Conservation (phyloP, 2,113 vertebrate species). For the Prionailurus viverrinus region DNA sequence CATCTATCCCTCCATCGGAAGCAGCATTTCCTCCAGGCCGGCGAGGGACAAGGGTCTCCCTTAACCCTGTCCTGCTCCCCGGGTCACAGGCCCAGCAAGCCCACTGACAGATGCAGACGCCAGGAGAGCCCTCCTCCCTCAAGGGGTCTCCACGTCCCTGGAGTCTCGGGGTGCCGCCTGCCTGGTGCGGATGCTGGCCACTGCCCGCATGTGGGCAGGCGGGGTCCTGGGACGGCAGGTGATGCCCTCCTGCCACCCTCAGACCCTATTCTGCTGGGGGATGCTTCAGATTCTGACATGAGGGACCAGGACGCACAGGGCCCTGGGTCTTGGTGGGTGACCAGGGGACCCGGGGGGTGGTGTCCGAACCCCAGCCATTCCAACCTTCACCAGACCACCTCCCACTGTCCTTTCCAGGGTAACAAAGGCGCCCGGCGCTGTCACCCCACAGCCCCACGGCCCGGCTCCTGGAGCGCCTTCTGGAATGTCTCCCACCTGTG, state of each 20-base stretch:
- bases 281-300: background rate
- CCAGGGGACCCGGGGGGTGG: background rate
- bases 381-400: background rate
- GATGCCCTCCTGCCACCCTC: accelerated
- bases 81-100: background rate
- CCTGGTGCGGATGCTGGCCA: background rate
- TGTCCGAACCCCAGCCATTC: background rate
- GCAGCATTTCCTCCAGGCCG: background rate
- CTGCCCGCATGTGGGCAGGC: background rate
- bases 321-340: background rate
- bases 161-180: background rate
- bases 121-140: background rate
- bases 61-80: background rate
- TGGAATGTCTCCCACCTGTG: background rate
- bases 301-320: background rate
- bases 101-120: background rate
- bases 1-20: background rate
- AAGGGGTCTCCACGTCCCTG: background rate
- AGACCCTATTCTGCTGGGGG: background rate
- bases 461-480: background rate
- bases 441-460: too few relatives aligned
- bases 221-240: too few relatives aligned
- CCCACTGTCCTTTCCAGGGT: background rate
- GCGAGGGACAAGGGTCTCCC: background rate
- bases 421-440: background rate